Evolutionary conservation across 2,888 invertebrate genomes (phyloP).

Genomic region (Cetonia aurata): DNA sequence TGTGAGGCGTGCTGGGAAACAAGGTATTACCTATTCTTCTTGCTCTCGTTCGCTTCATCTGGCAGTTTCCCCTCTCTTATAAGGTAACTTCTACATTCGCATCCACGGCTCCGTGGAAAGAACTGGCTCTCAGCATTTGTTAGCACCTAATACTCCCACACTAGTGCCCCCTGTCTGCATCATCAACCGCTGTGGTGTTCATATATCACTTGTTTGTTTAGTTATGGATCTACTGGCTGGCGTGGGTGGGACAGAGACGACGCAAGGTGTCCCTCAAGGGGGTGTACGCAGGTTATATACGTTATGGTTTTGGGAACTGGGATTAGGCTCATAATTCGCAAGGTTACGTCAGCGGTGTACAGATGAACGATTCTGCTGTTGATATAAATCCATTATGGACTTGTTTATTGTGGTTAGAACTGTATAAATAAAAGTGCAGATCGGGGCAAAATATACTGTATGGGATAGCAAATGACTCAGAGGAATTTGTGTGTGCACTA

Average conservation of each 20-base stretch:
- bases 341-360: background rate
- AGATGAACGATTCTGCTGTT: background rate
- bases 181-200: constrained; percentile 28
- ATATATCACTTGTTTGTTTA: constrained; percentile 41
- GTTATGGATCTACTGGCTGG: background rate
- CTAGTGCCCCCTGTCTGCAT: constrained; percentile 37
- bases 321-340: background rate
- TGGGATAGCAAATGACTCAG: too few species aligned
- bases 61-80: background rate
- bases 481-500: too few species aligned
- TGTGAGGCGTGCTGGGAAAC: constrained; percentile 65
- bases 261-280: constrained; percentile 20
- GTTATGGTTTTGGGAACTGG: background rate
- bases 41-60: constrained; percentile 27
- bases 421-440: too few species aligned
- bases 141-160: constrained; percentile 43
- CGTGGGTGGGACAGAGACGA: too few species aligned
- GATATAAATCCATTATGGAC: too few species aligned
- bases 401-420: too few species aligned
- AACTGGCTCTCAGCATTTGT: constrained; percentile 36
- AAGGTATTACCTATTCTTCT: constrained; percentile 61
- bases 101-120: constrained; percentile 10
- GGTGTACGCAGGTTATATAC: background rate
- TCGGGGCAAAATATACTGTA: too few species aligned
- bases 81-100: background rate